phyloP scores from a whole-genome alignment of 2,113 vertebrate genomes.

The Ellobius talpinus region DNA sequence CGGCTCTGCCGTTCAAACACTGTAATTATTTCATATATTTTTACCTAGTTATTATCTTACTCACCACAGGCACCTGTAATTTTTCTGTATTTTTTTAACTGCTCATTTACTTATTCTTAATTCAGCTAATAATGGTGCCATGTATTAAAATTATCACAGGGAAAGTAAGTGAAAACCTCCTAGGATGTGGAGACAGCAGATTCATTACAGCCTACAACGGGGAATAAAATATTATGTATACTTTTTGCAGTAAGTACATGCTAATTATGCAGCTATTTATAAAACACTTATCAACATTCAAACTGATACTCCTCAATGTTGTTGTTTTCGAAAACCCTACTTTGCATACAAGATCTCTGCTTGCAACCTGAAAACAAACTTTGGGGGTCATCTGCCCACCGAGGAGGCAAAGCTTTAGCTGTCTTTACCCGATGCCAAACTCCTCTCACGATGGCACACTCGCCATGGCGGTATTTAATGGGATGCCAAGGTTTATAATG shows the following conservation, averaged over 20 bases:
- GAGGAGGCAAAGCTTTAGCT: conserved; percentile 37
- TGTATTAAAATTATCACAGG: conserved; percentile 82
- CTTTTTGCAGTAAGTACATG: conserved; percentile 82
- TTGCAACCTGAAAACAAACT: conserved; percentile 79
- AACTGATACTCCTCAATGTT: conserved; percentile 79
- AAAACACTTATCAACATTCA: conserved; percentile 86
- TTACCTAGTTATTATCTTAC: conserved; percentile 89
- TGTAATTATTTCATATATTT: conserved; percentile 90
- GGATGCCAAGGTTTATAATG: conserved; percentile 49
- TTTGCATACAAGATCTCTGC: conserved; percentile 80
- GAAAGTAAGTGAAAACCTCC: conserved; percentile 84
- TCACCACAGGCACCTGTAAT: conserved; percentile 86
- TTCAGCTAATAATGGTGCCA: conserved; percentile 86
- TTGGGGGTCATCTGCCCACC: conserved; percentile 78
- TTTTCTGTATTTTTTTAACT: conserved; percentile 87
- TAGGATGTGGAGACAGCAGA: conserved; percentile 76
- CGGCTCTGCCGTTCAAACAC: conserved; percentile 85
- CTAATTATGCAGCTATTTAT: conserved; percentile 85
- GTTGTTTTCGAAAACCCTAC: conserved; percentile 78
- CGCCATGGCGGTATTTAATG: background rate
- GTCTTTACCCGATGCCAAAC: background rate
- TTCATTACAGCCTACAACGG: conserved; percentile 82
- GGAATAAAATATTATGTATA: conserved; percentile 82
- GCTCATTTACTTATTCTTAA: conserved; percentile 87
- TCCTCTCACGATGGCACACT: background rate